These are phyloP conservation scores for Amblyornis subalaris DNA, from an alignment of 2,113 vertebrate species.

Conservation along the genomic window DNA sequence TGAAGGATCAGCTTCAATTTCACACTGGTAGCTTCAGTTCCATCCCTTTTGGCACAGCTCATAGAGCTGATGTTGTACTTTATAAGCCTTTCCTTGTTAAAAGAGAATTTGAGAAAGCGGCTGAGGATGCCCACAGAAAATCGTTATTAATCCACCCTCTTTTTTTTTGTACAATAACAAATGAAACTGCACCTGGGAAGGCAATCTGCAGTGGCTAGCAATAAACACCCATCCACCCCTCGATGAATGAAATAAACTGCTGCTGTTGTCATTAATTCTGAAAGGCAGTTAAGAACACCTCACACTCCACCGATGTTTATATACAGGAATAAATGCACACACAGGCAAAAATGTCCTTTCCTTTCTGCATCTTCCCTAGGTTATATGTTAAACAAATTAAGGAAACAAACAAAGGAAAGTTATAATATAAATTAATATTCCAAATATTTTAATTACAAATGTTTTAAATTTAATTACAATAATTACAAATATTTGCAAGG, in stretches of 20 bases:
- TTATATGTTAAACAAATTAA: not conserved
- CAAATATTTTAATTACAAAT: not conserved
- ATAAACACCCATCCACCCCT: not conserved
- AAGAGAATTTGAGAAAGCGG: not conserved
- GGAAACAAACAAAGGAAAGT: not conserved
- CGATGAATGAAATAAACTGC: not conserved
- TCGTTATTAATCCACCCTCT: not conserved
- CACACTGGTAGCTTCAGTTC: not conserved
- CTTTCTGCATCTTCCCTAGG: not conserved
- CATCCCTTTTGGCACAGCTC: not conserved
- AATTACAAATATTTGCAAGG: not conserved
- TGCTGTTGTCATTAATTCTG: not conserved
- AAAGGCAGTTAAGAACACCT: not conserved
- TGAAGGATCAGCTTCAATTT: not conserved
- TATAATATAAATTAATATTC: not conserved
- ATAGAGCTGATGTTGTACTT: not conserved
- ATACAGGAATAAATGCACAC: not conserved
- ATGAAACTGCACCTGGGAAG: not conserved
- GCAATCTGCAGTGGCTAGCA: not conserved
- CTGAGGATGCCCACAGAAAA: not conserved
- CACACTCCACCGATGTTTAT: not conserved
- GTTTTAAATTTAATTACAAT: no score
- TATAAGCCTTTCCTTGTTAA: not conserved
- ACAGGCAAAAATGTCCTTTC: not conserved
- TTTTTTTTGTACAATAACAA: not conserved